Conservation (phyloP, 2,888 invertebrate genomes). For the Leptinotarsa haldemani region DNA sequence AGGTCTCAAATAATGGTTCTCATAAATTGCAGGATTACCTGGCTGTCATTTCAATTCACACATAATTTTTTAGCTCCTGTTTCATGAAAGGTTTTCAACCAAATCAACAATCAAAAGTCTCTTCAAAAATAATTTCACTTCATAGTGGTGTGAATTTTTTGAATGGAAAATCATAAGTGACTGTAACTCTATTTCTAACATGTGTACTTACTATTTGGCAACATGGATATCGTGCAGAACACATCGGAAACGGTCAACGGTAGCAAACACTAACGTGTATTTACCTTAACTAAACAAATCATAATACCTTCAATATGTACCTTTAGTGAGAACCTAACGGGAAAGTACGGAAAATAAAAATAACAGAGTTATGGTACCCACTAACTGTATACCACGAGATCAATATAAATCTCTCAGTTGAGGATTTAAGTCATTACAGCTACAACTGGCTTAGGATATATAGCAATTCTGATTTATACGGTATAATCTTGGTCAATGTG, state of each 20-base stretch:
- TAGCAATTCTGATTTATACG: background rate
- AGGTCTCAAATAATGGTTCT: too few species aligned
- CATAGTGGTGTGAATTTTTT: background rate
- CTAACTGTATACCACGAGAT: constrained; percentile 16
- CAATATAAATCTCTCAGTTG: constrained; percentile 4
- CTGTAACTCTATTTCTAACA: background rate
- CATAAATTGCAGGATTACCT: too few species aligned
- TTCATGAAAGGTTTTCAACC: too few species aligned
- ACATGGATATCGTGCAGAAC: background rate
- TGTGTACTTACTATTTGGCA: constrained; percentile 3
- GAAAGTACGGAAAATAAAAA: background rate
- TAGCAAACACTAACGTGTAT: constrained; percentile 36
- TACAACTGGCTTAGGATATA: background rate
- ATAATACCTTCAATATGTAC: constrained; percentile 27
- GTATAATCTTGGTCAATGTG: background rate
- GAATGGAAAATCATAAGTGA: background rate
- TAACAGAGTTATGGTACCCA: background rate
- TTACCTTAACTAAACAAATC: constrained; percentile 38
- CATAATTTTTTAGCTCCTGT: too few species aligned
- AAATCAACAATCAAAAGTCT: too few species aligned
- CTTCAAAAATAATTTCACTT: too few species aligned
- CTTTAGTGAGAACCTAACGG: constrained; percentile 23
- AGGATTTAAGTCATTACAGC: background rate
- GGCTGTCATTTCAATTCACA: too few species aligned
- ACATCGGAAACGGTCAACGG: constrained; percentile 27